phyloP scores from a whole-genome alignment of 2,888 invertebrate genomes.

The Acanthococcus lagerstroemiae region DNA sequence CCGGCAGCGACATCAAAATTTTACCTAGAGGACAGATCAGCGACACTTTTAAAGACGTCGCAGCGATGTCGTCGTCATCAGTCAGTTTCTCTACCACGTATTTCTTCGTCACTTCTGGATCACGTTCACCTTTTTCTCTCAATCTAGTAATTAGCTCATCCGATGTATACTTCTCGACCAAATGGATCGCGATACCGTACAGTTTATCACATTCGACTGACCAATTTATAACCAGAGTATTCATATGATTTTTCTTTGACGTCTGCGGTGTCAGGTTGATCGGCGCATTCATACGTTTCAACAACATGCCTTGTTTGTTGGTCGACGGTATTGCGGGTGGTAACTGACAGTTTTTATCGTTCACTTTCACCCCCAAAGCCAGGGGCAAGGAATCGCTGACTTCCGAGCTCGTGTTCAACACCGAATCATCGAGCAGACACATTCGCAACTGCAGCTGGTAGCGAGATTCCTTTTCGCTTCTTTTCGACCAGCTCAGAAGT shows the following conservation, averaged over 20 bases:
- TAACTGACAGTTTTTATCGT: conserved; percentile 14
- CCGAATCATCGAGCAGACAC: neutral
- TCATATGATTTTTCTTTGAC: conserved; percentile 75
- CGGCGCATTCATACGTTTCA: conserved; percentile 56
- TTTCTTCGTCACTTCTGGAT: conserved; percentile 52
- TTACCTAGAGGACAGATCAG: conserved; percentile 89
- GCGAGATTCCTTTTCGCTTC: neutral
- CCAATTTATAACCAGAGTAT: conserved; percentile 83
- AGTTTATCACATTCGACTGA: conserved; percentile 72
- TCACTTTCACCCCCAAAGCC: conserved; percentile 9
- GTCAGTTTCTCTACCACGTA: neutral
- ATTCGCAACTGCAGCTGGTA: conserved; percentile 16
- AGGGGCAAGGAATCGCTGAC: conserved; percentile 11
- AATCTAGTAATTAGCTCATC: conserved; percentile 69
- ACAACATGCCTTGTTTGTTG: conserved; percentile 20
- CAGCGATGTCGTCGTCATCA: conserved; percentile 16
- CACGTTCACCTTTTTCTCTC: conserved; percentile 77
- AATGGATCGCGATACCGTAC: conserved; percentile 74
- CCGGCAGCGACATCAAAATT: conserved; percentile 81
- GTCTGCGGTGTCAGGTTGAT: conserved; percentile 87
- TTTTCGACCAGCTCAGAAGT: neutral
- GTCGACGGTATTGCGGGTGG: conserved; percentile 22
- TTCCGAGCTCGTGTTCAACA: neutral
- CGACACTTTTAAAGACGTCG: conserved; percentile 41
- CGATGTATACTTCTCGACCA: conserved; percentile 79